phyloP scores from a whole-genome alignment of 23 tunicate genomes.

The Halocynthia aurantium region DNA sequence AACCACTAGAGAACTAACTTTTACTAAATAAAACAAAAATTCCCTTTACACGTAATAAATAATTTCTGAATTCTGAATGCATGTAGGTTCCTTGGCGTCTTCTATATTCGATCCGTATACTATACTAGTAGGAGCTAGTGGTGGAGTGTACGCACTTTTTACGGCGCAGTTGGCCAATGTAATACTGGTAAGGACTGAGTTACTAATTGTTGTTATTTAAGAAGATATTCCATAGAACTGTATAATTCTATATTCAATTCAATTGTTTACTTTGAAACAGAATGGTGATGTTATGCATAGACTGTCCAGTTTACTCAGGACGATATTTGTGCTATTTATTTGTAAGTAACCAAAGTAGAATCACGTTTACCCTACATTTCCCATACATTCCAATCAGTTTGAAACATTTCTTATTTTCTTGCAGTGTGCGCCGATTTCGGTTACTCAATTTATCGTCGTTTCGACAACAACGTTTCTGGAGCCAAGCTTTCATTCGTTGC shows the following conservation, averaged over 20 bases:
- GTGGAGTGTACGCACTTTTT: slow-evolving; percentile 60
- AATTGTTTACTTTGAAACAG: slow-evolving; percentile 15
- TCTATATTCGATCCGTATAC: slow-evolving; percentile 39
- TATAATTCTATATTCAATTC: neutral
- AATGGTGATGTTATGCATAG: slow-evolving; percentile 97
- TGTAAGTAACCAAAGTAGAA: slow-evolving; percentile 73
- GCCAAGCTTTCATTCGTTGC: slow-evolving; percentile 43
- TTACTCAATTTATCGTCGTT: slow-evolving; percentile 39
- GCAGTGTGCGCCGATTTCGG: slow-evolving; percentile 45
- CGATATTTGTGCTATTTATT: slow-evolving; percentile 43
- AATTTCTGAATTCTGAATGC: neutral
- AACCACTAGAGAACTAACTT: no score
- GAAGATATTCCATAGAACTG: neutral
- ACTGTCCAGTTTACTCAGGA: slow-evolving; percentile 57
- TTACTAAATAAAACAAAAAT: no score
- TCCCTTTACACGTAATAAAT: neutral
- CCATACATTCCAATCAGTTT: neutral
- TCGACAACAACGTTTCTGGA: slow-evolving; percentile 16
- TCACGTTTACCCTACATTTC: neutral
- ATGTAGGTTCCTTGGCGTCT: slow-evolving; percentile 45
- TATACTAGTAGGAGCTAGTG: slow-evolving; percentile 58
- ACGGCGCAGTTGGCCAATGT: slow-evolving; percentile 63
- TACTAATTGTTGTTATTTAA: neutral
- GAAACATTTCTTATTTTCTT: neutral
- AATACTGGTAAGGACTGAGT: slow-evolving; percentile 27